These are phyloP conservation scores for Mesorhabditis sp. DNA, from an alignment of 2,888 invertebrate species.

Conservation along the genomic window DNA sequence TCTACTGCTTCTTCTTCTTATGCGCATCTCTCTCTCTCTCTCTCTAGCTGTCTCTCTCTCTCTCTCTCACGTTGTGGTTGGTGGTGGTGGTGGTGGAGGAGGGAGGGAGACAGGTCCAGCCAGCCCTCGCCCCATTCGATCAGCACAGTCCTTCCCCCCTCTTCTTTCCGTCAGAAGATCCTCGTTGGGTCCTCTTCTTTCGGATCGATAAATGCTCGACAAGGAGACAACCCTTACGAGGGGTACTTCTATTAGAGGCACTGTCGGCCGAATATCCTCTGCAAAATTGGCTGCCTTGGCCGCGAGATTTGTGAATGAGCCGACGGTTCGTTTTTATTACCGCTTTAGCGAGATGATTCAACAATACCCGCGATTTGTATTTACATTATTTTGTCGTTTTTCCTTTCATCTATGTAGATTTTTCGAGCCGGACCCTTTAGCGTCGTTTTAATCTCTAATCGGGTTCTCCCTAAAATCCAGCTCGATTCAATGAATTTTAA, in stretches of 20 bases:
- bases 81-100: not conserved
- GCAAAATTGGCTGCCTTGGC: not conserved
- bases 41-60: not conserved
- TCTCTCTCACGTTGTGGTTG: not conserved
- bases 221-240: not conserved
- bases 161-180: not conserved
- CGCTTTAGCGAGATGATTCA: too few species aligned
- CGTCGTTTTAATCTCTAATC: too few species aligned
- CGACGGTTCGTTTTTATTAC: not conserved
- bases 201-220: not conserved
- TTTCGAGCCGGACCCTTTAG: too few species aligned
- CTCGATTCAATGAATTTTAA: too few species aligned
- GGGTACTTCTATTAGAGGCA: not conserved
- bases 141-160: not conserved
- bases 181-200: not conserved
- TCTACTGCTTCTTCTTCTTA: too few species aligned
- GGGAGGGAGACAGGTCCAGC: not conserved
- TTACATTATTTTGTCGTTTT: too few species aligned
- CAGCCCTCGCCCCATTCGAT: not conserved
- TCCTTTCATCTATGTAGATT: too few species aligned
- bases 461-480: too few species aligned
- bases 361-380: too few species aligned
- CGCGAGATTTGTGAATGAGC: not conserved
- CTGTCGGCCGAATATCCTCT: not conserved
- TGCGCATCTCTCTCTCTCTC: slow-evolving; percentile 9